Evolutionary conservation across 2,888 invertebrate genomes (phyloP).

Genomic region (Stenotaenia linearis): DNA sequence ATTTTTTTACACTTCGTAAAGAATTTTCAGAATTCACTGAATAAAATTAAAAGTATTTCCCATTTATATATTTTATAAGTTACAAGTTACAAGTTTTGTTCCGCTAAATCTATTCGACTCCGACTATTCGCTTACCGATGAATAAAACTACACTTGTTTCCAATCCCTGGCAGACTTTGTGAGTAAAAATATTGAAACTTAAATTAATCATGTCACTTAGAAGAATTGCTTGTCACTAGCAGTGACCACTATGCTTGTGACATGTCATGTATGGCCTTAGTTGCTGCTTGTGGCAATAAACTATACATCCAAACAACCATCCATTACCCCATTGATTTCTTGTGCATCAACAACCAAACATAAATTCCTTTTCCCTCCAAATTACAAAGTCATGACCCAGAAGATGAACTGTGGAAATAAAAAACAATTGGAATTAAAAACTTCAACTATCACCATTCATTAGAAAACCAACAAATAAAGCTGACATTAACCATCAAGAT

Average conservation of each 20-base stretch:
- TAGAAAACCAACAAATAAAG: neutral
- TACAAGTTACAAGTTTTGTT: too few species aligned
- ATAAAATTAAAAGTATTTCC: too few species aligned
- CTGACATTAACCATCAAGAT: neutral
- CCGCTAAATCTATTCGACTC: too few species aligned
- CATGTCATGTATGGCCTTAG: neutral
- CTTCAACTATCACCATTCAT: neutral
- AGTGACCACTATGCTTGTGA: neutral
- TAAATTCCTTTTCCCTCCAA: neutral
- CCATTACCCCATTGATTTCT: neutral
- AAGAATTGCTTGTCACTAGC: neutral
- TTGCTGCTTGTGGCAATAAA: neutral
- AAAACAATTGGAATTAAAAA: neutral
- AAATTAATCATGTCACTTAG: neutral
- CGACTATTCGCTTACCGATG: too few species aligned
- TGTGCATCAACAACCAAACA: neutral
- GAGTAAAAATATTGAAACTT: too few species aligned
- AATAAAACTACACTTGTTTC: too few species aligned
- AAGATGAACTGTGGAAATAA: too few species aligned
- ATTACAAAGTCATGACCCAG: too few species aligned
- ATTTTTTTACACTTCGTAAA: too few species aligned
- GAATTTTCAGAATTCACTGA: too few species aligned
- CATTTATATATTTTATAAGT: too few species aligned
- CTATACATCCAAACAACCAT: neutral
- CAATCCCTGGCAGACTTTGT: too few species aligned